Evolutionary conservation across 1,140 invertebrate species (phyloP), one percentile per base, ranked within the genome.

Genomic region (Zaprionus ornatus): DNA sequence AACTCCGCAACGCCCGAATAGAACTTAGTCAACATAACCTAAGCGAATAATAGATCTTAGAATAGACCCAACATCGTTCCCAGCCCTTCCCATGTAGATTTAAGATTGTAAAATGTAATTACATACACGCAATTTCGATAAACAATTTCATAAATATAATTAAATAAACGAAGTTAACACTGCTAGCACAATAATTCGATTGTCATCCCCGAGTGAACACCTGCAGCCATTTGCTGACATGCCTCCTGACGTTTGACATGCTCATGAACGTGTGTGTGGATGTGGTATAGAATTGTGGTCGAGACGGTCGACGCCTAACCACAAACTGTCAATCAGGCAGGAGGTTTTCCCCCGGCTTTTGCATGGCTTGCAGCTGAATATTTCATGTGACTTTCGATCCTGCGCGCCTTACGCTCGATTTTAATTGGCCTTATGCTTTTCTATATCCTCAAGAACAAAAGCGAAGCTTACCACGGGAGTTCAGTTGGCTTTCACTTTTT

Each of bases 21-120:
- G 60, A 70, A 60, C 37, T 74, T 63, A 65, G 61, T 48, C 71
- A 88, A 61, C 42, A 60, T 82, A 79, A 73, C 76, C 79, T 80
- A 79, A 90, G 80, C 73, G 55, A 83, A 66, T 57, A 73, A 66
- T 77, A 71, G 73, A 52, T 63, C 60, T 23, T 82, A 48, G 4
- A 15, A 50, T 50, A 23, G 45, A 23, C 13, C 48, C 7, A 56
- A 17, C 9, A 52, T 17, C 37, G 19, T 50, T 32, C 54, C 40
- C 40, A 21, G 48, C 63, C 52, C 56, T 70, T 29, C 37, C 42
- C 37, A 37, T 61, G 70, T 78, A 79, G 59, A 71, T 70, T 32
- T 88, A 88, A 88, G 85, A 79, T 81, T 88, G 84, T 88, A 88
- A 81, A 85, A 85, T 88, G 85, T 90, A 84, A 88, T 81, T 80